phyloP scores from a whole-genome alignment of 2,888 invertebrate genomes.

The Mesoligia furuncula region DNA sequence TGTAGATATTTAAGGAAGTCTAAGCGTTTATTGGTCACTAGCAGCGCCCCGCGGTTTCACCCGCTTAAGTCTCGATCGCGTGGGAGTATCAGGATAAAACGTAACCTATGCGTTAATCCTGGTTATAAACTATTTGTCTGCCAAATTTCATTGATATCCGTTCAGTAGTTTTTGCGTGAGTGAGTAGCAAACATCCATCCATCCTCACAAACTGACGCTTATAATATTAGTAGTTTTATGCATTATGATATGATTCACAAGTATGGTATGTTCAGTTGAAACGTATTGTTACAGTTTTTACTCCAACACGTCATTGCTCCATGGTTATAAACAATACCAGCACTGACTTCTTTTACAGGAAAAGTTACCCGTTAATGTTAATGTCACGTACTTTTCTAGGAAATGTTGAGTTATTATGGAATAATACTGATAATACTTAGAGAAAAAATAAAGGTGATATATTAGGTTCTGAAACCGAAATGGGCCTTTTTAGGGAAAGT shows the following conservation, averaged over 20 bases:
- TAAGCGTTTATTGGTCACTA: neutral
- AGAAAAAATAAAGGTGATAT: neutral
- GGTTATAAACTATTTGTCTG: no score
- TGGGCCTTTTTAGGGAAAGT: neutral
- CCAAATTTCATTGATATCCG: no score
- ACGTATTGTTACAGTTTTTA: conserved; percentile 33
- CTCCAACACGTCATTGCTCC: conserved; percentile 8
- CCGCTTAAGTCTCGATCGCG: no score
- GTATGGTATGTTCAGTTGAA: conserved; percentile 13
- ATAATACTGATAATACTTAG: conserved; percentile 18
- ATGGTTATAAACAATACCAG: conserved; percentile 22
- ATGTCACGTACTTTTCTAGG: conserved; percentile 23
- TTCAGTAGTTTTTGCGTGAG: no score
- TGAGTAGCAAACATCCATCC: no score
- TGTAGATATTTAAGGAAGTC: neutral
- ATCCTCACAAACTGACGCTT: no score
- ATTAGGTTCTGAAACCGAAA: neutral
- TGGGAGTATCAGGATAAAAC: no score
- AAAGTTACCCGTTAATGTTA: conserved; percentile 17
- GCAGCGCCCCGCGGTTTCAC: no score
- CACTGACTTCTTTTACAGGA: conserved; percentile 33
- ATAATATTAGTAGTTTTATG: no score
- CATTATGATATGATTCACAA: neutral
- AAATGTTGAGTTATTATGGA: conserved; percentile 3
- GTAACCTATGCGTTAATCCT: no score